A percentile compares a stretch with the other conserved stretches of the same genome.
These are phyloP conservation scores for Nomada lathburiana DNA, from an alignment of 2,888 invertebrate species.

Conservation along the genomic window DNA sequence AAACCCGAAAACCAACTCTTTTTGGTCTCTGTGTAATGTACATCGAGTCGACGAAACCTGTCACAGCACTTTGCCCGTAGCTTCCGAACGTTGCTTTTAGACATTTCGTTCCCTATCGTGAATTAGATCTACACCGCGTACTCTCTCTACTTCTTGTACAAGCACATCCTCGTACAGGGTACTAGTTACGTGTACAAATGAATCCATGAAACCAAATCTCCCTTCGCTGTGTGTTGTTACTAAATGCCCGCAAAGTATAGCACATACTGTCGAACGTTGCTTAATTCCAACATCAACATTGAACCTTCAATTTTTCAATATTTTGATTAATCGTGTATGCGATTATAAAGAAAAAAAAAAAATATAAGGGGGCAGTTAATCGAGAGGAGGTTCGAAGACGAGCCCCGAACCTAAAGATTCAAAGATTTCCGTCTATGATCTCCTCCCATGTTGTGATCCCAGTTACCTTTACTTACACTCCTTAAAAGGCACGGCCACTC, in stretches of 20 bases:
- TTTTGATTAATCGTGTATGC: neutral
- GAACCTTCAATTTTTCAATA: neutral
- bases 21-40: conserved; percentile 13
- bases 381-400: neutral
- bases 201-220: neutral
- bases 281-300: no score
- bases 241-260: no score
- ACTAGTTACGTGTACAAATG: neutral
- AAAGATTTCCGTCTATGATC: neutral
- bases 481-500: conserved; percentile 15
- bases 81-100: conserved; percentile 38
- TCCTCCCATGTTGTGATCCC: neutral
- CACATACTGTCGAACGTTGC: no score
- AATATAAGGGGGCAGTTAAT: neutral
- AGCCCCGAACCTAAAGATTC: neutral
- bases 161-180: conserved; percentile 9
- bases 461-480: neutral
- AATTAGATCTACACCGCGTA: conserved; percentile 25
- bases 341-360: neutral
- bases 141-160: neutral
- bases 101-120: conserved; percentile 5
- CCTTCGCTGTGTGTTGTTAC: conserved; percentile 1
- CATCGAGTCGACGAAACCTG: conserved; percentile 9
- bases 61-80: conserved; percentile 52
- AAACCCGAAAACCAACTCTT: conserved; percentile 26